Percentiles rank a stretch among this genome's conserved stretches.
Conservation (phyloP, 1,140 invertebrate species). For the Nasonia giraulti region DNA sequence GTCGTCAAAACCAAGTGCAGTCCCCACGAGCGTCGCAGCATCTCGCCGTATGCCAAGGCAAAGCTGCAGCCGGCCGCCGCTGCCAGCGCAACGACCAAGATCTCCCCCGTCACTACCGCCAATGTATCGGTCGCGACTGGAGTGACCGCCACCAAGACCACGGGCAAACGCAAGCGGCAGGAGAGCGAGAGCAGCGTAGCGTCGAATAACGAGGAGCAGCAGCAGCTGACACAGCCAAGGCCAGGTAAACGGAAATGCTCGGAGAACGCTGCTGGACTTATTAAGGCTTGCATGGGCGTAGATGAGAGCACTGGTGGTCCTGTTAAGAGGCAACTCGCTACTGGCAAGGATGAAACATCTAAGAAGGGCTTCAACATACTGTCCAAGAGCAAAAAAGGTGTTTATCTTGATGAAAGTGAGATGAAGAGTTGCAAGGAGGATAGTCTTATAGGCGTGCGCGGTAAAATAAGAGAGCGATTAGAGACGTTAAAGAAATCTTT, state of each 20-base stretch:
- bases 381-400: constrained; percentile 73
- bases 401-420: constrained; percentile 55
- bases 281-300: constrained; percentile 81
- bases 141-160: constrained; percentile 62
- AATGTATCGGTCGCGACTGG: constrained; percentile 55
- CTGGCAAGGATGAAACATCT: constrained; percentile 69
- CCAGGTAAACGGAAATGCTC: constrained; percentile 80
- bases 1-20: constrained; percentile 78
- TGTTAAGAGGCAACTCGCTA: constrained; percentile 70
- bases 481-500: not conserved
- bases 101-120: constrained; percentile 51
- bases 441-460: constrained; percentile 1
- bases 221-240: constrained; percentile 65
- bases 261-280: constrained; percentile 80
- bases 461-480: not conserved
- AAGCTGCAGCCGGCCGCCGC: constrained; percentile 60
- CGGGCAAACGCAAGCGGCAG: constrained; percentile 81
- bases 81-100: constrained; percentile 53
- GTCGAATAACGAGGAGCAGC: constrained; percentile 75
- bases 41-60: constrained; percentile 72
- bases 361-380: constrained; percentile 73
- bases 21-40: constrained; percentile 74
- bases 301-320: constrained; percentile 72
- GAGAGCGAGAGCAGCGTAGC: constrained; percentile 85
- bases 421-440: not conserved